These are phyloP conservation scores for Phylloscopus trochilus DNA, from an alignment of 2,113 vertebrate genomes.

Conservation along the genomic window DNA sequence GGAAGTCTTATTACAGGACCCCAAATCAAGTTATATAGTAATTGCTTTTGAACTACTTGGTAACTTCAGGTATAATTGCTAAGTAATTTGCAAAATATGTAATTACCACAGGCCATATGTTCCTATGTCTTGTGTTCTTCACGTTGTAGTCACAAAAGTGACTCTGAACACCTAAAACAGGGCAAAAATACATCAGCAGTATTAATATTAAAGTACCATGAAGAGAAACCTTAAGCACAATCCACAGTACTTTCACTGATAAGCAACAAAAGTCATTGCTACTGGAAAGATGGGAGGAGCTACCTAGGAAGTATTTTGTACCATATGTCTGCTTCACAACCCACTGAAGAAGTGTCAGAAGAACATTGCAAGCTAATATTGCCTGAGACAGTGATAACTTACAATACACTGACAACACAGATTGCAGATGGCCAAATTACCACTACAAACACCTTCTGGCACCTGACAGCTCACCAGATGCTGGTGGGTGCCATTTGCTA, in stretches of 20 bases:
- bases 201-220: neutral
- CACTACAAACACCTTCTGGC: slow-evolving; percentile 69
- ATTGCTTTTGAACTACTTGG: slow-evolving; percentile 49
- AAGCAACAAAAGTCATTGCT: neutral
- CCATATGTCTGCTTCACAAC: slow-evolving; percentile 43
- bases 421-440: slow-evolving; percentile 68
- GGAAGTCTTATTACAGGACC: slow-evolving; percentile 5
- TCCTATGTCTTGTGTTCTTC: neutral
- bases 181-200: neutral
- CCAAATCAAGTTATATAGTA: slow-evolving; percentile 11
- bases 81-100: slow-evolving; percentile 52
- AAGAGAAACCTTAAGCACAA: neutral
- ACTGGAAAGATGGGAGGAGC: slow-evolving; percentile 24
- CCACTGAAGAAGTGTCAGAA: slow-evolving; percentile 50
- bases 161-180: neutral
- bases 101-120: slow-evolving; percentile 51
- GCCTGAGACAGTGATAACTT: slow-evolving; percentile 63
- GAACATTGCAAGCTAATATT: slow-evolving; percentile 61
- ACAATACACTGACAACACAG: slow-evolving; percentile 50
- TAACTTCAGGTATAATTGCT: slow-evolving; percentile 48
- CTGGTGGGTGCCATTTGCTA: slow-evolving; percentile 58
- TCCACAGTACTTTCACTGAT: neutral
- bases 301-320: slow-evolving; percentile 1
- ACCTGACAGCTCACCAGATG: slow-evolving; percentile 66
- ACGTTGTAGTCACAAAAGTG: neutral